These are phyloP conservation scores for Corythucha ciliata DNA, from an alignment of 2,888 invertebrate species.

Conservation along the genomic window DNA sequence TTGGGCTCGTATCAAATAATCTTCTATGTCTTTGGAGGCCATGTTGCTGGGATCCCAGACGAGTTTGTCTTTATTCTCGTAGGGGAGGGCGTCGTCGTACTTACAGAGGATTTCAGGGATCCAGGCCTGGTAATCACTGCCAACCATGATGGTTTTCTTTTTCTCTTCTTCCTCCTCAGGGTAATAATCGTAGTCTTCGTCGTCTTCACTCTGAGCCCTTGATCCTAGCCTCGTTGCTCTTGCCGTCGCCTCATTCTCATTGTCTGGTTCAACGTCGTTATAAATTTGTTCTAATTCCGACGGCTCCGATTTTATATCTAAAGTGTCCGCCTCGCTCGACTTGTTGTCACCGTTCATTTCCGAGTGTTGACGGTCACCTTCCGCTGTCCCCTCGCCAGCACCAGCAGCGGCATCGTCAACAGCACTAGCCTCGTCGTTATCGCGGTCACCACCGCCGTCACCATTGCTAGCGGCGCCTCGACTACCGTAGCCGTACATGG, in stretches of 20 bases:
- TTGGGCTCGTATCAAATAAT: constrained; percentile 57
- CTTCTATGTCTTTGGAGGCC: constrained; percentile 62
- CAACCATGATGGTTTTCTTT: constrained; percentile 89
- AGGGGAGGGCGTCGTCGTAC: constrained; percentile 88
- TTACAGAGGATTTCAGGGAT: constrained; percentile 86
- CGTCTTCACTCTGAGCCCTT: constrained; percentile 64
- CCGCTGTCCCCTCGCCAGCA: constrained; percentile 8
- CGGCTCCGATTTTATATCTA: constrained; percentile 26
- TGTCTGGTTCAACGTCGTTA: constrained; percentile 24
- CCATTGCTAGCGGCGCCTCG: constrained; percentile 5
- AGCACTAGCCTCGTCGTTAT: constrained; percentile 9
- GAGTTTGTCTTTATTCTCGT: constrained; percentile 90
- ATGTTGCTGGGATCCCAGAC: constrained; percentile 83
- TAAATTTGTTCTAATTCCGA: constrained; percentile 30
- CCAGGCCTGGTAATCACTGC: constrained; percentile 83
- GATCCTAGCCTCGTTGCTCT: constrained; percentile 27
- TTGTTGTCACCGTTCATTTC: constrained; percentile 26
- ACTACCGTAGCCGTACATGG: constrained; percentile 66
- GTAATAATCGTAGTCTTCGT: constrained; percentile 72
- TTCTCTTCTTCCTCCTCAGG: constrained; percentile 83
- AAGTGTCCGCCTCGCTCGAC: constrained; percentile 19
- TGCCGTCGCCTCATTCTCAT: constrained; percentile 14
- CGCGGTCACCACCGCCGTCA: too few species aligned
- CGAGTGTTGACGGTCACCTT: constrained; percentile 9
- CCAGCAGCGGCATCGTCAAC: too few species aligned